Evolutionary conservation across 1,140 invertebrate genomes (phyloP), one percentile per base, ranked within the genome.

Genomic region (Bombus confusus): DNA sequence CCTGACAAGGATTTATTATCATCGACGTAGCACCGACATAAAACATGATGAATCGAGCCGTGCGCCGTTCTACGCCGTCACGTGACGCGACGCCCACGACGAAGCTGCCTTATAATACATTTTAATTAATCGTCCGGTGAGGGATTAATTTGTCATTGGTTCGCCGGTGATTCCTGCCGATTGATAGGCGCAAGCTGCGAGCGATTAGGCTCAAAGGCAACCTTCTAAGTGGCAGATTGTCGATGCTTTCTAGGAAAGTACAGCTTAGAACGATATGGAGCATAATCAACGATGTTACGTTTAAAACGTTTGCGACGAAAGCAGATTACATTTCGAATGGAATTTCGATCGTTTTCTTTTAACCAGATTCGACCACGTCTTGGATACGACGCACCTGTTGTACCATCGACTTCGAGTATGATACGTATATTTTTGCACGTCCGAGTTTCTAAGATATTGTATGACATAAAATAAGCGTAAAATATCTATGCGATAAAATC

Each of bases 11-110:
- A 94, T 94, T 94, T 94, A 94, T 94, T 93, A 94, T 91, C 91
- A 93, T 93, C 91, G 93, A 93, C 91, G 92, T 84, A 83, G 81
- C 83, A 79, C 82, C 87, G 86, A 91, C 92, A 86, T 88, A 91
- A 93, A 94, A 93, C 90, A 93, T 94, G 93, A 94, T 94, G 92
- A 94, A 94, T 94, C 88, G 91, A 87, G 92, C 80, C 91, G n/a
- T 86, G 85, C 86, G 76, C 86, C 86, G 77, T 74, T 62, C 52
- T 71, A 62, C 79, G 43, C 57, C 34, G 82, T 85, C 88, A 69
- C 86, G 79, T 81, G 88, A 86, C 68, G n/a, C 68, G 41, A 41
- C 66, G 31, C 62, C 57, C 18, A 47, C 74, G 66, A 59, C 64
- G n/a, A 52, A 52, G 6, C 73, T 47, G 80, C 69, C 81, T 88